Base-by-base conservation (phyloP, 2,797 vertebrate genomes). In the Mastacembelus armatus region DNA sequence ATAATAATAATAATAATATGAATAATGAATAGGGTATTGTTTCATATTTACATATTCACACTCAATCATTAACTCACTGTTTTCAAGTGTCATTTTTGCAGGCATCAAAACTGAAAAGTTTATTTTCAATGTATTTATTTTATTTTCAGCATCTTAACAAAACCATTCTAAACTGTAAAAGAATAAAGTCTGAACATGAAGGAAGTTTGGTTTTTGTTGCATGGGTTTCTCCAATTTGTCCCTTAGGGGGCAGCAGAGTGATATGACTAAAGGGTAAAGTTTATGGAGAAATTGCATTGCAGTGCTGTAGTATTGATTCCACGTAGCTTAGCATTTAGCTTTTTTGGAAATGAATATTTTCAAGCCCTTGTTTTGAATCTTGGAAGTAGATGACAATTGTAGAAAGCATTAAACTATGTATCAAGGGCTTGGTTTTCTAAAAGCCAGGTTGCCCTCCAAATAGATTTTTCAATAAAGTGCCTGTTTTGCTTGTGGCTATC, bases 401-500 rank as follows among this genome's bases (percentile, higher is more conserved):
- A 51, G 66, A 68, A 63, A 67, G 44, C 65, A 61, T 71, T 47
- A 40, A 24, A 49, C 48, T 6, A 10, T 43, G 66, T 66, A 51
- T 78, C 78, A 85, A 80, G 74, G 71, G 81, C 70, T 69, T 70
- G n/a, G 11, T 44, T 78, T 78, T n/a, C 49, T 85, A 76, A 89
- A 92, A 88, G 86, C 75, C 49, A 40, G 59, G 61, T 77, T 42
- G 52, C 45, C 73, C 68, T n/a, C 8, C 22, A 5, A 8, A 89
- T 88, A 84, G 88, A 89, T 86, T 89, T 88, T 85, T 44, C 84
- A 83, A 83, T 88, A 80, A 85, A 90, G 78, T 85, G 76, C 15
- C 57, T 61, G 56, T 78, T 83, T 54, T 79, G 68, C 71, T 80
- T 30, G 52, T 70, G 42, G 68, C 52, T 30, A 12, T 51, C 69